Base-by-base conservation (phyloP, 2,888 invertebrate genomes). In the Mongoloraphidia duomilia region DNA sequence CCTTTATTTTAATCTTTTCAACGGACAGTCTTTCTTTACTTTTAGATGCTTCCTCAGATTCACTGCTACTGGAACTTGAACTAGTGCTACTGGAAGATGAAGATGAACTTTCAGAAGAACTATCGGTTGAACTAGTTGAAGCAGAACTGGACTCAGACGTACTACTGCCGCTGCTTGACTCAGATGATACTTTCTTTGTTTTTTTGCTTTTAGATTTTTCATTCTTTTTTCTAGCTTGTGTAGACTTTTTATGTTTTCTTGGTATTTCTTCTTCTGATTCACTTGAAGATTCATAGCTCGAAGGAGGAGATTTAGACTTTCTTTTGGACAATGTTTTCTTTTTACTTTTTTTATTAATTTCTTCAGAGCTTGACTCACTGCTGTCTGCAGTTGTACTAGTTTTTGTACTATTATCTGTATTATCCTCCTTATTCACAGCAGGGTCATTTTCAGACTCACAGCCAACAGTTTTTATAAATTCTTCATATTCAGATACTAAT, bases 401-500 rank as follows among this genome's bases (percentile, higher is more conserved):
- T 42, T 17, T 42, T 2, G 26, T 14, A 14, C 12, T n/a, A 9
- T 42, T 33, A 37, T 49, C 49, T 14, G 34, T 34, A 40, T 38
- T 34, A 26, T 38, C 41, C 6, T 37, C 34, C 12, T 45, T 39
- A 37, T 45, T 37, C 2, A 26, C 33, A 34, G 35, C 36, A 10
- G n/a, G 26, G 9, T 40, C 45, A 44, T 53, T 47, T 46, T 53
- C 44, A 50, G 48, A 36, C 42, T 46, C 44, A 26, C 63, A 63
- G 45, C 65, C 66, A 2, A 75, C 71, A 54, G 74, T 73, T 59
- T 75, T 75, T 64, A 77, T 71, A 53, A 77, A 77, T 56, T 77
- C 73, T 56, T 77, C 76, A 53, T 77, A 77, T 56, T 75, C 75
- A 3, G 69, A 68, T 0, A 63, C 69, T 34, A 70, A 59, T 51